phyloP scores from a whole-genome alignment of 37 sponge, comb jelly and placozoan species.

The Aplysina aerophoba region DNA sequence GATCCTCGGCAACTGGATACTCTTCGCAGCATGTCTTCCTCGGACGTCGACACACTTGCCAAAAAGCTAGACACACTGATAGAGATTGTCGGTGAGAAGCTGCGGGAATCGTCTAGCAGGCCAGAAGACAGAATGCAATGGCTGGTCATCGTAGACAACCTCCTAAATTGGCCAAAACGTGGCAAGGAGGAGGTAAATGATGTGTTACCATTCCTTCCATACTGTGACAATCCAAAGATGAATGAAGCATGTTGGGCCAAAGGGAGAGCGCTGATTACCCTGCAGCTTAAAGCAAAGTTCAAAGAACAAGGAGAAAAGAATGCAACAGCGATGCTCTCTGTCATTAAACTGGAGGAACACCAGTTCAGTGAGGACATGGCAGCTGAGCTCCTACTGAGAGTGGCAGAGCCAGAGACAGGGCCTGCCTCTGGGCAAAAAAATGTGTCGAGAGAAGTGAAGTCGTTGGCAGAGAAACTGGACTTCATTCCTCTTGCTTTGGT shows the following conservation, averaged over 20 bases:
- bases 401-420: too few species aligned
- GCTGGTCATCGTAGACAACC: conserved; percentile 22
- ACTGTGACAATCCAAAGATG: background rate
- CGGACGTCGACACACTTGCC: background rate
- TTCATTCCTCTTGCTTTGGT: conserved; percentile 15
- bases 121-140: background rate
- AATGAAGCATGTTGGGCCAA: background rate
- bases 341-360: too few species aligned
- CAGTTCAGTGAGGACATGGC: too few species aligned
- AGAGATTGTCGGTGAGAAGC: background rate
- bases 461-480: background rate
- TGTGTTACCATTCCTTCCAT: background rate
- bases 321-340: too few species aligned
- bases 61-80: background rate
- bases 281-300: background rate
- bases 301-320: background rate
- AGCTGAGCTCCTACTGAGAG: too few species aligned
- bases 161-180: background rate
- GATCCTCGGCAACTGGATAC: background rate
- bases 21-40: background rate
- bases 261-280: conserved; percentile 13
- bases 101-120: background rate
- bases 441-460: background rate
- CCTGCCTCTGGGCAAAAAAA: too few species aligned
- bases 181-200: background rate